Evolutionary conservation across 2,113 vertebrate genomes (phyloP).

Genomic region (Notothenia rossii): DNA sequence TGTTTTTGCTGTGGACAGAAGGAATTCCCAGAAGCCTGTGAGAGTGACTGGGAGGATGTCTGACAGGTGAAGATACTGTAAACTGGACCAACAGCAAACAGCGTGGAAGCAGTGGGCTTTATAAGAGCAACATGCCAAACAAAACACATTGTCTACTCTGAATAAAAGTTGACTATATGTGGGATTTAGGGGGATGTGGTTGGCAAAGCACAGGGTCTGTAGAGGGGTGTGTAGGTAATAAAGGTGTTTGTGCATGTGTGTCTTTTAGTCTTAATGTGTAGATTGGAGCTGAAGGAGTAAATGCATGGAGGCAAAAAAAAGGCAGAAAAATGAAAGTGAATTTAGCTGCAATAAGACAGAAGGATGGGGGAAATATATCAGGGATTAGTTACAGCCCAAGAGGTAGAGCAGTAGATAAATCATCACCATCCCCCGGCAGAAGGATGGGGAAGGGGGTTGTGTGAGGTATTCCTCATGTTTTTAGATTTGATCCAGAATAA

Average conservation of each 20-base stretch:
- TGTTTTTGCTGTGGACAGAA: conserved; percentile 34
- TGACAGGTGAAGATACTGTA: conserved; percentile 73
- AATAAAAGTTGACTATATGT: conserved; percentile 21
- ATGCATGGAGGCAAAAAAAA: not conserved
- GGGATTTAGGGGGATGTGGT: conserved; percentile 7
- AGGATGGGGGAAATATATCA: conserved; percentile 25
- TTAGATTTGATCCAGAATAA: conserved; percentile 24
- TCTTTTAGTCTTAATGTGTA: conserved; percentile 16
- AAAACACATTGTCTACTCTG: conserved; percentile 42
- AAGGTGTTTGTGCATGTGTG: conserved; percentile 13
- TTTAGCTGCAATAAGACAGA: conserved; percentile 42
- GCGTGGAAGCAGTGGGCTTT: conserved; percentile 14
- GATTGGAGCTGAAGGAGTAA: conserved; percentile 11
- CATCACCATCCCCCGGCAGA: conserved; percentile 21
- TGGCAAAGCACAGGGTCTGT: conserved; percentile 6
- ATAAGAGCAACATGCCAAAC: conserved; percentile 19
- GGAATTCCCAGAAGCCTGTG: conserved; percentile 47
- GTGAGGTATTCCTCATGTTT: conserved; percentile 33
- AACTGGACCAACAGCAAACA: conserved; percentile 48
- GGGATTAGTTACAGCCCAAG: conserved; percentile 45
- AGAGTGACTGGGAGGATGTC: conserved; percentile 55
- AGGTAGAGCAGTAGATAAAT: conserved; percentile 49
- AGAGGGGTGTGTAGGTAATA: conserved; percentile 9
- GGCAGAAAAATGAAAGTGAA: conserved; percentile 36
- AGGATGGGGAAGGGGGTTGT: conserved; percentile 4